These are phyloP conservation scores for Suncus etruscus DNA, from an alignment of 2,113 vertebrate genomes.

Conservation along the genomic window DNA sequence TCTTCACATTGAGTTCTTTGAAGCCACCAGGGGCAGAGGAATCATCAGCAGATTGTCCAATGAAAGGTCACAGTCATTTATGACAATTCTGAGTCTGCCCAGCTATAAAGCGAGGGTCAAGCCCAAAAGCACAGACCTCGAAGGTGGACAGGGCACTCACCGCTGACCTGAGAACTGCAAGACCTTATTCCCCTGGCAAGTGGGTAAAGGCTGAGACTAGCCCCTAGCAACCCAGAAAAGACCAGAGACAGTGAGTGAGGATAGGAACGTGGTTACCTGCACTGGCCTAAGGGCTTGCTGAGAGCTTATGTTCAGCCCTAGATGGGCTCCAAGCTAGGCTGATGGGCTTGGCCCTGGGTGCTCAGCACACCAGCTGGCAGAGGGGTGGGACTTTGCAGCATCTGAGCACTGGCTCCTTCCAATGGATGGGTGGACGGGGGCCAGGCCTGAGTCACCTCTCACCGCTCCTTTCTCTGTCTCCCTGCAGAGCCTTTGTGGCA, in stretches of 20 bases:
- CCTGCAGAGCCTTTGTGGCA: constrained; percentile 94
- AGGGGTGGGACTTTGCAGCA: background rate
- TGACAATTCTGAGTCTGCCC: too few relatives aligned
- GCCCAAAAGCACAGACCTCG: too few relatives aligned
- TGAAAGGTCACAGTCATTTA: background rate
- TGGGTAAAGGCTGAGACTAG: background rate
- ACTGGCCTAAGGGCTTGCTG: background rate
- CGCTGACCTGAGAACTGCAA: too few relatives aligned
- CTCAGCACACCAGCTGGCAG: background rate
- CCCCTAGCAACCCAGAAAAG: background rate
- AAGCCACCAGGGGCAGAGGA: background rate
- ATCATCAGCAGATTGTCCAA: background rate
- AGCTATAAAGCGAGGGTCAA: too few relatives aligned
- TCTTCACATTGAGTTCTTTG: background rate
- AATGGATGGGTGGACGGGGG: background rate
- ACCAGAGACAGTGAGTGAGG: background rate
- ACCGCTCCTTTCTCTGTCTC: constrained; percentile 48
- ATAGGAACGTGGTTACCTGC: background rate
- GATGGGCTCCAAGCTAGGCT: background rate
- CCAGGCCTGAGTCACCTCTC: constrained; percentile 34
- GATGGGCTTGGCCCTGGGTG: background rate
- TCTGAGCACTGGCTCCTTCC: background rate
- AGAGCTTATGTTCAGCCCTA: background rate
- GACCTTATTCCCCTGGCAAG: too few relatives aligned
- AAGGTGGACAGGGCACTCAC: too few relatives aligned